These are phyloP conservation scores for Buphagus erythrorhynchus DNA, from an alignment of 2,797 vertebrate genomes.

Conservation along the genomic window DNA sequence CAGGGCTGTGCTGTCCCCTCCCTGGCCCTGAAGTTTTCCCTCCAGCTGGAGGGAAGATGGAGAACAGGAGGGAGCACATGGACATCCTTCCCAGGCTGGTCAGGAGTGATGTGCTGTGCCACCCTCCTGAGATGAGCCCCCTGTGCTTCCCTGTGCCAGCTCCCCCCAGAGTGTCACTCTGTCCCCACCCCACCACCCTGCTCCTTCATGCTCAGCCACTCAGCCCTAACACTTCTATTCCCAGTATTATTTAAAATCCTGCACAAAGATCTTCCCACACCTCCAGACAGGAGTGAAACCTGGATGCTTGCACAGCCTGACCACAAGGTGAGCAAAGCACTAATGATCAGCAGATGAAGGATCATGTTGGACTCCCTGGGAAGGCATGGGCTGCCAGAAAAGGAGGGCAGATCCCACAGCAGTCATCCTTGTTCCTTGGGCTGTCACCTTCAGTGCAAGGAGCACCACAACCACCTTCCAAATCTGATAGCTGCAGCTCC, in stretches of 20 bases:
- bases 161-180: fast-evolving
- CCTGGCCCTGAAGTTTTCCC: fast-evolving
- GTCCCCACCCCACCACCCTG: not conserved
- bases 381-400: not conserved
- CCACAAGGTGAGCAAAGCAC: not conserved
- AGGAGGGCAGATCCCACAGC: not conserved
- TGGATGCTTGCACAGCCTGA: fast-evolving
- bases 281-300: not conserved
- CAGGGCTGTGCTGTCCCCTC: not conserved
- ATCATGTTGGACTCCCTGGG: not conserved
- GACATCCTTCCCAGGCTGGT: not conserved
- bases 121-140: not conserved
- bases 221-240: fast-evolving
- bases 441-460: not conserved
- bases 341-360: not conserved
- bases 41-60: not conserved
- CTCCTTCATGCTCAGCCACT: not conserved
- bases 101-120: not conserved
- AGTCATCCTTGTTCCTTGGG: not conserved
- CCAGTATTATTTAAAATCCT: not conserved
- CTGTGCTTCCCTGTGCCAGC: not conserved
- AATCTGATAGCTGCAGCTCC: fast-evolving
- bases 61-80: not conserved
- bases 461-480: not conserved
- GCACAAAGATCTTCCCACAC: not conserved